Conservation (phyloP, 2,888 invertebrate genomes). For the Zelleria hepariella region DNA sequence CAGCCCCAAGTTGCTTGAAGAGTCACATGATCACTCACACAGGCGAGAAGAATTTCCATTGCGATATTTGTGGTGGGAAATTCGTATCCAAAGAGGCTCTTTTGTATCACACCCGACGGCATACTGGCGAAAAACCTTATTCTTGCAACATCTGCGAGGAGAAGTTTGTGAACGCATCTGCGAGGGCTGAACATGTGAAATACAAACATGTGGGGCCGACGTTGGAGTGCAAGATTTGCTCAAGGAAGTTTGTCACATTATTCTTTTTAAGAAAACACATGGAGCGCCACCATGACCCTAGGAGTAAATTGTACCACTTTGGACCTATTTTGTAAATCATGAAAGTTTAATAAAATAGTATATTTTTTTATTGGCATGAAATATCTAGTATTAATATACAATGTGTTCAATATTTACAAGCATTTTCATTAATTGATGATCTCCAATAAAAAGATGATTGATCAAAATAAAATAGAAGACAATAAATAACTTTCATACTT, state of each 20-base stretch:
- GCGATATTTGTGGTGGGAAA: slow-evolving; percentile 40
- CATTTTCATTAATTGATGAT: too few relatives aligned
- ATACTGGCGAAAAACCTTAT: slow-evolving; percentile 61
- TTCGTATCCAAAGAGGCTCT: slow-evolving; percentile 61
- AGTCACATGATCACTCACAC: slow-evolving; percentile 57
- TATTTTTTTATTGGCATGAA: too few relatives aligned
- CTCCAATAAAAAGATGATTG: too few relatives aligned
- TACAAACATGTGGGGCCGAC: slow-evolving; percentile 56
- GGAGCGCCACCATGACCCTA: slow-evolving; percentile 49
- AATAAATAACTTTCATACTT: too few relatives aligned
- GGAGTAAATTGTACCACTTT: slow-evolving; percentile 38
- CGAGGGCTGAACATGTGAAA: slow-evolving; percentile 57
- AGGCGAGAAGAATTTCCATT: slow-evolving; percentile 53
- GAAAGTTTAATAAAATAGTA: too few relatives aligned
- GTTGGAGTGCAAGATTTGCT: slow-evolving; percentile 49
- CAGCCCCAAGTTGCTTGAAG: slow-evolving; percentile 57
- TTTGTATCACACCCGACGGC: slow-evolving; percentile 52
- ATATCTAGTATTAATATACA: too few relatives aligned
- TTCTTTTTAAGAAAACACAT: slow-evolving; percentile 49
- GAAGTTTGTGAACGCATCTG: slow-evolving; percentile 56
- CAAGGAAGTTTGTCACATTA: slow-evolving; percentile 53
- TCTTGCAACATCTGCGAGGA: slow-evolving; percentile 47
- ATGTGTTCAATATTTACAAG: too few relatives aligned
- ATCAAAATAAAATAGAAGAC: too few relatives aligned
- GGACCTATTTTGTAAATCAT: background rate